phyloP scores from a whole-genome alignment of 1,140 invertebrate genomes.

The Anastrepha obliqua region DNA sequence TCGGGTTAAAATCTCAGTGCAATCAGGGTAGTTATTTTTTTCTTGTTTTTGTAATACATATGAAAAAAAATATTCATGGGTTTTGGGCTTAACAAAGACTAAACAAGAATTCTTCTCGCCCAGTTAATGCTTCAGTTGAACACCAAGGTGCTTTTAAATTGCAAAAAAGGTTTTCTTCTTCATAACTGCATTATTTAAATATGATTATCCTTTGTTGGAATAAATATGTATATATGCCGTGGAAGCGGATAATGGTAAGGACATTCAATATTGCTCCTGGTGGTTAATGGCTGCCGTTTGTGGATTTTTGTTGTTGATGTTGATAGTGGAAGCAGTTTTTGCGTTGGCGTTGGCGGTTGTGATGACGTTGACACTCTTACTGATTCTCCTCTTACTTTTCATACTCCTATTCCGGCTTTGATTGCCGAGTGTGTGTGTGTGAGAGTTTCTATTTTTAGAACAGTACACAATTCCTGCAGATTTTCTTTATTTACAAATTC shows the following conservation, averaged over 20 bases:
- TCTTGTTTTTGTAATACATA: no score
- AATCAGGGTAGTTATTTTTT: no score
- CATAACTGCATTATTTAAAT: neutral
- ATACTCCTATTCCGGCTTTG: neutral
- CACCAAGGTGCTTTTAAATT: no score
- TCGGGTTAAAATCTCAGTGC: no score
- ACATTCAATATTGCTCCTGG: neutral
- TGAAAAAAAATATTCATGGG: no score
- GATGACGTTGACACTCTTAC: neutral
- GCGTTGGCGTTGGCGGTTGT: neutral
- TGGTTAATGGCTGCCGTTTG: neutral
- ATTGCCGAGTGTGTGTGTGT: neutral
- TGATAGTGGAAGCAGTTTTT: neutral
- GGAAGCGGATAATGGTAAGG: neutral
- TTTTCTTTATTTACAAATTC: slow-evolving; percentile 43
- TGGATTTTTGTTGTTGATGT: neutral
- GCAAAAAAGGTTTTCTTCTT: neutral
- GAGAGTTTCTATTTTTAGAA: slow-evolving; percentile 34
- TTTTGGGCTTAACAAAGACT: no score
- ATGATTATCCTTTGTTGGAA: neutral
- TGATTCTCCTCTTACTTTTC: neutral
- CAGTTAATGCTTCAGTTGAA: no score
- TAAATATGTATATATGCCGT: neutral
- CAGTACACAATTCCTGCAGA: slow-evolving; percentile 16
- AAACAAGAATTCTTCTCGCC: no score